phyloP scores from a whole-genome alignment of 2,888 invertebrate genomes.

The Phlogophora meticulosa region DNA sequence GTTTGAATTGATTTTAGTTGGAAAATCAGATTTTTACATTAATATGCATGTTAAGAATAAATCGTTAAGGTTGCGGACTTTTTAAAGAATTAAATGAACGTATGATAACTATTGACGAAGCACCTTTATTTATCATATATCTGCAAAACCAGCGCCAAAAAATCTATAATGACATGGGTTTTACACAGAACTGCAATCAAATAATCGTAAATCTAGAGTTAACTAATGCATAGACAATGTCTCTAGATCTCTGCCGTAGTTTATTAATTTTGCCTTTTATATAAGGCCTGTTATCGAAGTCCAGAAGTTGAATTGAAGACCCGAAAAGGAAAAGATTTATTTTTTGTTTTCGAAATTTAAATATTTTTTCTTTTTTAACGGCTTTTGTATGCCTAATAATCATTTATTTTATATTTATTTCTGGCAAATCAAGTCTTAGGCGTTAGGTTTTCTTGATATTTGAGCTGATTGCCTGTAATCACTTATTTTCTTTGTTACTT shows the following conservation, averaged over 20 bases:
- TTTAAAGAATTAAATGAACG: too few species aligned
- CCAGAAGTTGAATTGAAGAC: neutral
- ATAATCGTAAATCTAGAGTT: neutral
- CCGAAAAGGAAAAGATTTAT: neutral
- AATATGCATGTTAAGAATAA: too few species aligned
- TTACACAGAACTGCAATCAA: too few species aligned
- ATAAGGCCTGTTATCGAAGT: neutral
- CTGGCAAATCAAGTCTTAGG: too few species aligned
- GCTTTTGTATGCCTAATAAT: too few species aligned
- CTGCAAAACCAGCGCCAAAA: too few species aligned
- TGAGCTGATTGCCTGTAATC: neutral
- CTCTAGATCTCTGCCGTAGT: neutral
- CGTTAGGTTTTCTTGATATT: neutral
- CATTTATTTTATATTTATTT: neutral
- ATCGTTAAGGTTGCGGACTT: too few species aligned
- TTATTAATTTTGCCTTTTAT: neutral
- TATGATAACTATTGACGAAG: too few species aligned
- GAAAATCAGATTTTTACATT: too few species aligned
- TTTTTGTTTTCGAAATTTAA: neutral
- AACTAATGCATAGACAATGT: neutral
- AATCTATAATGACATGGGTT: too few species aligned
- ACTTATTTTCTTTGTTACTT: constrained; percentile 75
- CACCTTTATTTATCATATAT: too few species aligned
- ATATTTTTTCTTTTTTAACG: neutral
- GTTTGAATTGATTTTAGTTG: too few species aligned